phyloP scores from a whole-genome alignment of 2,113 vertebrate genomes.

The Tychaedon coryphoeus region DNA sequence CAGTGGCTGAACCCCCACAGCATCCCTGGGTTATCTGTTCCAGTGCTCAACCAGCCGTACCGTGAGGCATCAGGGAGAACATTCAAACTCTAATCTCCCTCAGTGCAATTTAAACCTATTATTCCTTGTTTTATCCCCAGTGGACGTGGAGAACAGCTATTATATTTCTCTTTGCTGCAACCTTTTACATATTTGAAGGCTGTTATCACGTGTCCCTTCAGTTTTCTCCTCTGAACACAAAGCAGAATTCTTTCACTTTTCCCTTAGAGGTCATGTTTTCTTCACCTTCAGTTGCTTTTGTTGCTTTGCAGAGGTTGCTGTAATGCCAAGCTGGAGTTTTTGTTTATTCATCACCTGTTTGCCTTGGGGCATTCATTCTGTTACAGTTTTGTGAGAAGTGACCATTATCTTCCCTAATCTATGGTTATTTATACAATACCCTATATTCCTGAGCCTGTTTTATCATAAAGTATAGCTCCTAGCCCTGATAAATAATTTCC shows the following conservation, averaged over 20 bases:
- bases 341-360: conserved; percentile 27
- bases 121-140: conserved; percentile 55
- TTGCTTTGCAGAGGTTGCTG: conserved; percentile 14
- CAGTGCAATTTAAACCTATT: conserved; percentile 55
- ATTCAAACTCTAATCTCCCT: conserved; percentile 35
- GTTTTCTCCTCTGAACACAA: neutral
- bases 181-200: conserved; percentile 52
- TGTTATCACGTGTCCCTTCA: conserved; percentile 16
- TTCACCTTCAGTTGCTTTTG: neutral
- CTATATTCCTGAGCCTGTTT: conserved; percentile 14
- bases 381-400: neutral
- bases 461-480: conserved; percentile 12
- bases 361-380: neutral
- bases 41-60: neutral
- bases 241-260: conserved; percentile 30
- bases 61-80: neutral
- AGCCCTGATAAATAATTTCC: conserved; percentile 38
- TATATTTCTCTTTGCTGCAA: conserved; percentile 50
- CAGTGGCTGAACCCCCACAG: neutral
- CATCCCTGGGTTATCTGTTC: conserved; percentile 11
- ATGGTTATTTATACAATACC: conserved; percentile 9
- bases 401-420: conserved; percentile 39
- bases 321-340: neutral
- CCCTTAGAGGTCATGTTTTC: conserved; percentile 25
- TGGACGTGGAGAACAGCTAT: conserved; percentile 25